Conservation (phyloP, 2,888 invertebrate genomes). For the Metalampra italica region DNA sequence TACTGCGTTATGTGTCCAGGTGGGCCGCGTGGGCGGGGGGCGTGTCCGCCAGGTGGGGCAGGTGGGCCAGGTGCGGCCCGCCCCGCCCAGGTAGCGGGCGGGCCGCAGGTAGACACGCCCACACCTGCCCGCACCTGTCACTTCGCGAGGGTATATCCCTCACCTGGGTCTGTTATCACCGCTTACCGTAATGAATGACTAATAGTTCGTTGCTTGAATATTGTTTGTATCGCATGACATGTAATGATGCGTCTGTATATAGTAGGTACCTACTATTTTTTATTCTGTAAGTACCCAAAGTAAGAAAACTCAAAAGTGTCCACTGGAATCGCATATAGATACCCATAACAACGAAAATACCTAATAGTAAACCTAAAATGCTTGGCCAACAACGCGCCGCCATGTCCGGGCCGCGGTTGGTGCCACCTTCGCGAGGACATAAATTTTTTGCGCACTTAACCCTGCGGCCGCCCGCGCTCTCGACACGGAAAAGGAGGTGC, state of each 20-base stretch:
- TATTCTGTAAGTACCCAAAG: too few species aligned
- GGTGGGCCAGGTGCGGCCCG: constrained; percentile 14
- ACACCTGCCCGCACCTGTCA: constrained; percentile 5
- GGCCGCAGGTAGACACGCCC: constrained; percentile 27
- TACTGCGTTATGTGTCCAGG: too few species aligned
- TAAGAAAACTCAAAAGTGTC: too few species aligned
- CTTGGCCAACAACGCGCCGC: background rate
- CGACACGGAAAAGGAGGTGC: constrained; percentile 74
- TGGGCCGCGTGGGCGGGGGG: constrained; percentile 6
- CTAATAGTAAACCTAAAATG: too few species aligned
- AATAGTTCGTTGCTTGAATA: too few species aligned
- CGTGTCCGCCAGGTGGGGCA: constrained; percentile 6
- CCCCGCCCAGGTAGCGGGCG: constrained; percentile 22
- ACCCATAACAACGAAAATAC: too few species aligned
- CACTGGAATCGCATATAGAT: too few species aligned
- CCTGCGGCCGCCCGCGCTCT: constrained; percentile 22
- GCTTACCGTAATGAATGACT: too few species aligned
- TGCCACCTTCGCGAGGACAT: constrained; percentile 51
- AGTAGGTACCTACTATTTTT: too few species aligned
- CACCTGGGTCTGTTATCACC: background rate
- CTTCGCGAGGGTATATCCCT: too few species aligned
- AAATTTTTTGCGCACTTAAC: constrained; percentile 69
- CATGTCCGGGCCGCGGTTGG: constrained; percentile 5
- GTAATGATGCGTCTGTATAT: too few species aligned
- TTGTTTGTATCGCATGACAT: too few species aligned